Conservation (phyloP, 2,797 vertebrate species). For the Peromyscus eremicus region DNA sequence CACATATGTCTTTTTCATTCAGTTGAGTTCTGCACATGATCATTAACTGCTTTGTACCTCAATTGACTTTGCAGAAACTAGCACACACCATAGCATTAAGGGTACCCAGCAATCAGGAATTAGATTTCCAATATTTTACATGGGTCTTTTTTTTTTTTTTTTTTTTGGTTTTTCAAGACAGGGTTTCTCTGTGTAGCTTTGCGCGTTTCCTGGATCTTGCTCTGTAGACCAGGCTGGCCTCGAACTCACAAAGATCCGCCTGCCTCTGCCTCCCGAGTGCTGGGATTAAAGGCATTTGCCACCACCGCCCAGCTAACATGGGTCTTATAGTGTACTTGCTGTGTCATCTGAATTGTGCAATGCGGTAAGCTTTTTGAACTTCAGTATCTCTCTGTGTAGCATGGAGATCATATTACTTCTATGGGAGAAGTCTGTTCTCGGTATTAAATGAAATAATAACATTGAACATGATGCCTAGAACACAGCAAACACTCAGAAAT, state of each 20-base stretch:
- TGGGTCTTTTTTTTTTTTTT: too few relatives aligned
- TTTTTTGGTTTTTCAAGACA: too few relatives aligned
- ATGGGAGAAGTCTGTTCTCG: not conserved
- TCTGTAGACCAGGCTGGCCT: too few relatives aligned
- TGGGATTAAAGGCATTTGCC: too few relatives aligned
- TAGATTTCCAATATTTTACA: conserved; percentile 36
- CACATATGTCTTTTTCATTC: not conserved
- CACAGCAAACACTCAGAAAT: not conserved
- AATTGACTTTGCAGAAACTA: conserved; percentile 30
- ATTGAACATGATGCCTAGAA: not conserved
- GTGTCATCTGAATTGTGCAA: not conserved
- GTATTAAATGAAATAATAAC: conserved; percentile 16
- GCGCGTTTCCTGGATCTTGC: too few relatives aligned
- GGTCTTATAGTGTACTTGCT: not conserved
- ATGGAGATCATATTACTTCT: not conserved
- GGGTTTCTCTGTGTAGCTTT: too few relatives aligned
- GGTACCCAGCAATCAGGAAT: not conserved
- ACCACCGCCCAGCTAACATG: too few relatives aligned
- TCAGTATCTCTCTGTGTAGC: conserved; percentile 39
- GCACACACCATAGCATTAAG: not conserved
- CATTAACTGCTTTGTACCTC: not conserved
- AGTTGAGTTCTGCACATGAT: not conserved
- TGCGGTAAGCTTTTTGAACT: not conserved
- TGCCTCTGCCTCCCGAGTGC: too few relatives aligned
- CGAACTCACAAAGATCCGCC: too few relatives aligned